Base-by-base conservation (phyloP, 2,888 invertebrate genomes). In the Trimorus sp. region DNA sequence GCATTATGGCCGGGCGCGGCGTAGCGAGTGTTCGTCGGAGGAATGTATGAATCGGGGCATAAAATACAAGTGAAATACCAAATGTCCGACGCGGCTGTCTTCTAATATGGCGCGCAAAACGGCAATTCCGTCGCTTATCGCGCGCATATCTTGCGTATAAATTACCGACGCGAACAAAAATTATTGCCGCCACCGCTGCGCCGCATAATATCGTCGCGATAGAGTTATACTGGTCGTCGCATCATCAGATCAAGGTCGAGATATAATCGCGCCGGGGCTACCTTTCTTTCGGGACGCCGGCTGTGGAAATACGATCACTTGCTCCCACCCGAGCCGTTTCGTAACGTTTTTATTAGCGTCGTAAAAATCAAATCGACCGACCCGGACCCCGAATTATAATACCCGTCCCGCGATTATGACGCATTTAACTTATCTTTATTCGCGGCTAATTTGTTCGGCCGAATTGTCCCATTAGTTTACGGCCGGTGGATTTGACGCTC, bases 141-240 rank as follows among this genome's bases (percentile, higher is more conserved):
- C 16, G 58, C 73, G 14, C 59, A 78, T 60, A 79, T 81, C 81
- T 73, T 71, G 59, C 65, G 69, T 62, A 83, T 83, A 83, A 83
- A 81, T 83, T 76, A 83, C 79, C 65, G 69, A 80, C 42, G 76
- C 76, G 40, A 76, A 81, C 79, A 81, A 83, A 83, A 83, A 83
- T 81, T 79, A 83, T 83, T 76, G 71, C 83, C 71, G 76, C 76
- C 79, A 79, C 81, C 76, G 79, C 76, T 76, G 75, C 66, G 80
- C 68, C 60, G 75, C 83, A 83, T 83, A 79, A 83, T 83, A 78
- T 59, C 70, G 71, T 58, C 66, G 54, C 63, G 80, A 83, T 83
- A 80, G 78, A 83, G 83, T 80, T 83, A 83, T 83, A 80, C 78
- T 60, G 77, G 79, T 74, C 74, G 76, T 73, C 78, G 78, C 80